phyloP scores from a whole-genome alignment of 1,140 invertebrate species.

The Monomorium pharaonis region DNA sequence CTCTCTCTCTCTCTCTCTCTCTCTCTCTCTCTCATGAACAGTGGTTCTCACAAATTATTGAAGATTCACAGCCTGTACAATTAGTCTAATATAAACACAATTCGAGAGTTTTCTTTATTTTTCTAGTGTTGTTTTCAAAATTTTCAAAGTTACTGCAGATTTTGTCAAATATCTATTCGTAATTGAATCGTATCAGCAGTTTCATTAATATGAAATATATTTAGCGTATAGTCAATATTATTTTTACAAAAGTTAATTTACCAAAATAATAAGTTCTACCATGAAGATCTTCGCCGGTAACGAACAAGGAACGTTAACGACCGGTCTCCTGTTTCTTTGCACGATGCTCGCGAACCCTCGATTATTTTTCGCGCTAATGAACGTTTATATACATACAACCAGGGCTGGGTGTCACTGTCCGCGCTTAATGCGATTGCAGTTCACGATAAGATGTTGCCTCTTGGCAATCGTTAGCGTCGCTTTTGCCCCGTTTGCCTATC shows the following conservation, averaged over 20 bases:
- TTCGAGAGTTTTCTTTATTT: not conserved
- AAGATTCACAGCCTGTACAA: not conserved
- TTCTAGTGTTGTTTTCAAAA: not conserved
- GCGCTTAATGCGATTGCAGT: conserved; percentile 83
- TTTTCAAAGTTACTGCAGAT: not conserved
- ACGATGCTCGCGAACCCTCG: conserved; percentile 76
- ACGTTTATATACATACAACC: conserved; percentile 71
- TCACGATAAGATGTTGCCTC: conserved; percentile 81
- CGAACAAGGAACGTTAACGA: conserved; percentile 73
- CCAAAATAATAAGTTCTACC: conserved; percentile 18
- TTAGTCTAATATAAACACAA: not conserved
- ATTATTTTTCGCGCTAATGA: conserved; percentile 85
- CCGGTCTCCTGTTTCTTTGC: conserved; percentile 68
- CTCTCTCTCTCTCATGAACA: conserved; percentile 40
- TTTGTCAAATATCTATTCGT: not conserved
- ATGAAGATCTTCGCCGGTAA: conserved; percentile 11
- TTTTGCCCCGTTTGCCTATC: conserved; percentile 61
- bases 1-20: conserved; percentile 34
- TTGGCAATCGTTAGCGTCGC: conserved; percentile 81
- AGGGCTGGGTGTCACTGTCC: conserved; percentile 80
- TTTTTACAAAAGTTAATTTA: conserved; percentile 13
- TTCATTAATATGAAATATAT: not conserved
- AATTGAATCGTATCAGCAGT: not conserved
- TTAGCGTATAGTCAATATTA: not conserved
- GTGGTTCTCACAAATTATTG: conserved; percentile 67